These are phyloP conservation scores for Clamator glandarius DNA, from an alignment of 2,797 vertebrate species.

Conservation along the genomic window DNA sequence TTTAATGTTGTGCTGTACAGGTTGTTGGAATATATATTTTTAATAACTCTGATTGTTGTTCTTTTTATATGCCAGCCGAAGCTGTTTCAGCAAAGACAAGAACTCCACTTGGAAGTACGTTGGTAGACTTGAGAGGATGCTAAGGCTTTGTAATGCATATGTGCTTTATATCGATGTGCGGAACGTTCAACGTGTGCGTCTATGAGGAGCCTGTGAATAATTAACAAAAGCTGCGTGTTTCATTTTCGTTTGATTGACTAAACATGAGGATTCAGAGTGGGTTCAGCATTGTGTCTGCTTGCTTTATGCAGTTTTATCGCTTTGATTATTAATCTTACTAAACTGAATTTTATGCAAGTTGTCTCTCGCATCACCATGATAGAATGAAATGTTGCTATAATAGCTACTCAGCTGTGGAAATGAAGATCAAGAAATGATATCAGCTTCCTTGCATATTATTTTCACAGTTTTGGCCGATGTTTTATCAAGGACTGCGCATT, in stretches of 20 bases:
- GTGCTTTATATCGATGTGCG: background rate
- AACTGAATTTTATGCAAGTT: conserved; percentile 37
- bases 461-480: conserved; percentile 56
- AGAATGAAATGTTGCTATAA: conserved; percentile 51
- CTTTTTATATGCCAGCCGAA: background rate
- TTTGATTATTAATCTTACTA: conserved; percentile 30
- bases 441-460: conserved; percentile 37
- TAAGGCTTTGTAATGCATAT: background rate
- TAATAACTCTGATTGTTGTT: background rate
- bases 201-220: background rate
- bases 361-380: conserved; percentile 25
- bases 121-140: background rate
- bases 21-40: background rate
- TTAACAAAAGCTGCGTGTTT: background rate
- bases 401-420: conserved; percentile 40
- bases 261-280: background rate
- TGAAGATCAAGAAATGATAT: conserved; percentile 30
- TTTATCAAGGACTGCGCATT: conserved; percentile 35
- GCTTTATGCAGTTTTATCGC: background rate
- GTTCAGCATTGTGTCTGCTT: background rate
- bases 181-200: background rate
- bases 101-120: background rate
- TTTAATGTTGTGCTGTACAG: background rate
- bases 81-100: background rate
- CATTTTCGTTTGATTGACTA: background rate